Percentiles rank a stretch among this genome's conserved stretches.
Evolutionary conservation across 2,888 invertebrate species (phyloP).

Genomic region (Campoletis raptor): DNA sequence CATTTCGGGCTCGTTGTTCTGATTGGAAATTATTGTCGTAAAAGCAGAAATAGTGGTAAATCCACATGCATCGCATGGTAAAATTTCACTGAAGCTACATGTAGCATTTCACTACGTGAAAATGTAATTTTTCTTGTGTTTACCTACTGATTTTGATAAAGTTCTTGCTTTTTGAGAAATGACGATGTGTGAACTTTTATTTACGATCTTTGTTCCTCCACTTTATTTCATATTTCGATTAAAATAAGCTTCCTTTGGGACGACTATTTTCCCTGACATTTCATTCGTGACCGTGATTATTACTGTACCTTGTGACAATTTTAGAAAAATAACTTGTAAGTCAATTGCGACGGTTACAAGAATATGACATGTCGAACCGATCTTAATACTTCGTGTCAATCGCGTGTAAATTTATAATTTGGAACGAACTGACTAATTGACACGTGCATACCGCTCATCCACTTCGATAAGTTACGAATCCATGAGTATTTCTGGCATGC

Average conservation of each 20-base stretch:
- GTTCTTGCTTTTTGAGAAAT: too few relatives aligned
- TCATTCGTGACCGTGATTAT: not conserved
- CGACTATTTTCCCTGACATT: not conserved
- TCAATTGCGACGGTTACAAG: not conserved
- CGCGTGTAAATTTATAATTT: not conserved
- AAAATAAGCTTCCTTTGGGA: not conserved
- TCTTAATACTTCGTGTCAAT: not conserved
- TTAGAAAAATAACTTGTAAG: not conserved
- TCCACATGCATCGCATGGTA: too few relatives aligned
- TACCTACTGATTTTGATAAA: too few relatives aligned
- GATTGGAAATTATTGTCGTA: too few relatives aligned
- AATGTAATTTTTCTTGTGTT: too few relatives aligned
- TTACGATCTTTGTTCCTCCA: not conserved
- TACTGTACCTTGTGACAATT: not conserved
- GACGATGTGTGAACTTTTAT: not conserved
- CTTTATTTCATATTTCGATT: not conserved
- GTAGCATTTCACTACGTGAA: too few relatives aligned
- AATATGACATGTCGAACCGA: not conserved
- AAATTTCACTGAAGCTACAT: too few relatives aligned
- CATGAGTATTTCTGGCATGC: not conserved
- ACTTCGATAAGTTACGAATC: not conserved
- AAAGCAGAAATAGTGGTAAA: too few relatives aligned
- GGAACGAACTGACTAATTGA: constrained; percentile 1
- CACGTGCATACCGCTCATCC: not conserved
- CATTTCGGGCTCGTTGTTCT: too few relatives aligned